Evolutionary conservation across 2,113 vertebrate species (phyloP).

Genomic region (Phalacrocorax carbo): DNA sequence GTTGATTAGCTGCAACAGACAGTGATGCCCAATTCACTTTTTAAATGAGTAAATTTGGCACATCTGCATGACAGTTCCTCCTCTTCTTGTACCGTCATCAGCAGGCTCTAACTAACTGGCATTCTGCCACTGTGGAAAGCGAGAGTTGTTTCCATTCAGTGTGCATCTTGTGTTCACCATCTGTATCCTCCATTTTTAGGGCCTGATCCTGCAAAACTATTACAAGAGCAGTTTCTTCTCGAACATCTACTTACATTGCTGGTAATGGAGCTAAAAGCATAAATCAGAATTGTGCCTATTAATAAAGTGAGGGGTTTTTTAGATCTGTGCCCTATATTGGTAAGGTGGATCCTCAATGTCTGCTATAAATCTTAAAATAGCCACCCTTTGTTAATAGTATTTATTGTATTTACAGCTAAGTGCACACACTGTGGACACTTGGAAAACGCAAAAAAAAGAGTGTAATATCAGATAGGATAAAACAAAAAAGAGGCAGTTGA

Average conservation of each 20-base stretch:
- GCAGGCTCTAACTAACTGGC: background rate
- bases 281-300: background rate
- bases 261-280: background rate
- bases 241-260: background rate
- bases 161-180: background rate
- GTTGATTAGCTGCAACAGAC: slow-evolving; percentile 29
- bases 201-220: background rate
- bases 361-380: background rate
- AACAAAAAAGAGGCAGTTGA: background rate
- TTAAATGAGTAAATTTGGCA: slow-evolving; percentile 4
- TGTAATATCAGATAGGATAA: background rate
- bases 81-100: background rate
- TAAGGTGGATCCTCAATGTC: background rate
- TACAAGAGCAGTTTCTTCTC: background rate
- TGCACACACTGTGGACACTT: background rate
- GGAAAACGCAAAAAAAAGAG: background rate
- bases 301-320: background rate
- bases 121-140: background rate
- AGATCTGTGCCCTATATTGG: background rate
- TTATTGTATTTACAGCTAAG: background rate
- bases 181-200: background rate
- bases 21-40: slow-evolving; percentile 28
- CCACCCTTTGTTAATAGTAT: background rate
- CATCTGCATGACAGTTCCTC: background rate
- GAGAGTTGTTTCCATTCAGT: background rate